Evolutionary conservation across 1,140 invertebrate genomes (phyloP).

Genomic region (Drosophila yakuba): DNA sequence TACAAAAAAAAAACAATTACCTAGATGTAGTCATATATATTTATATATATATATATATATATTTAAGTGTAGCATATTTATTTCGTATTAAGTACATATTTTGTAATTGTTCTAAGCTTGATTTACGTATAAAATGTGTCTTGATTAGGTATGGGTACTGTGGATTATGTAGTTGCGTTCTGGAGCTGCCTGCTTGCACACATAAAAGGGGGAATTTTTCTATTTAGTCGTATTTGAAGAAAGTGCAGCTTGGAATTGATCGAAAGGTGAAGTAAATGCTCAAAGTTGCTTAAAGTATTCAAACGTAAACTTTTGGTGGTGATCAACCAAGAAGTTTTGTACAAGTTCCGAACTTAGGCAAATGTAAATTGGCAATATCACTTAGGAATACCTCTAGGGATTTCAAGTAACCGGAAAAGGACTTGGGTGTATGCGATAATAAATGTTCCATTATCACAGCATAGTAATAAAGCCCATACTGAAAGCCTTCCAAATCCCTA

Average conservation of each 20-base stretch:
- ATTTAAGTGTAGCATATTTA: constrained; percentile 48
- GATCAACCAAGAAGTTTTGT: too few species aligned
- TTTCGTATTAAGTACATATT: constrained; percentile 55
- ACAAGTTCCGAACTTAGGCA: background rate
- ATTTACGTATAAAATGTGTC: constrained; percentile 77
- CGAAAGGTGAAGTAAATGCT: constrained; percentile 2
- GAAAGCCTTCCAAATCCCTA: background rate
- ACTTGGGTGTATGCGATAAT: background rate
- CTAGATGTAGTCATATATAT: constrained; percentile 29
- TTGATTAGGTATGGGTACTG: constrained; percentile 39
- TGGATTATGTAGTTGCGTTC: constrained; percentile 32
- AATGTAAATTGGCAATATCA: background rate
- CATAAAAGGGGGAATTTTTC: constrained; percentile 34
- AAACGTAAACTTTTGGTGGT: background rate
- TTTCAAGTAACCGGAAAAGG: background rate
- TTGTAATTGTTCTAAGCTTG: constrained; percentile 68
- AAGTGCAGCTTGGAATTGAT: constrained; percentile 20
- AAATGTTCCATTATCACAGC: background rate
- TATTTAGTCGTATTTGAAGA: constrained; percentile 34
- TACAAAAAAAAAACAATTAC: constrained; percentile 74
- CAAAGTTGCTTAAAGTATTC: background rate
- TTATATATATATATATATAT: constrained; percentile 34
- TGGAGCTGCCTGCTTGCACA: constrained; percentile 25
- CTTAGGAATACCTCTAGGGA: background rate
- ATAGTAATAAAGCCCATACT: background rate